Evolutionary conservation across 2,113 vertebrate genomes (phyloP), one percentile per base, ranked within the genome.

Genomic region (Pygoscelis adeliae): DNA sequence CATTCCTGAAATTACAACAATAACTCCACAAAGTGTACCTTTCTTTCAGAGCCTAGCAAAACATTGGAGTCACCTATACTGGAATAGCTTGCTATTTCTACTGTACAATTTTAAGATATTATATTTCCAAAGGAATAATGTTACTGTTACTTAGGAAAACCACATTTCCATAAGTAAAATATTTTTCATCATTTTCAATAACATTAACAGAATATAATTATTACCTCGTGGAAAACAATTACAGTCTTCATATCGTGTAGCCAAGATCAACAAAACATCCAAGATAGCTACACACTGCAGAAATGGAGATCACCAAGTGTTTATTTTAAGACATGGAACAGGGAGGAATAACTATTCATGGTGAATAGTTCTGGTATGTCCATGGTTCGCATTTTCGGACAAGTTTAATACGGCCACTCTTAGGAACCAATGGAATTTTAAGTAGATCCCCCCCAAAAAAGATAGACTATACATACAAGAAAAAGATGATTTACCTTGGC

Each of bases 1-100:
- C 81, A 83, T 34, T 89, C 26, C 70, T 58, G 76, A 92, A 92
- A 96, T 86, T 83, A 93, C 44, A 91, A 65, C 27, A 87, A 56
- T 59, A 94, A 67, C 50, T 74, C 72, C 42, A 78, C 27, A 40
- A 79, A 61, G 52, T 8, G 23, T 44, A 61, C 26, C 13, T 87
- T 25, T 82, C 74, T 80, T 62, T 32, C 19, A 50, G 23, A 94
- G 22, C 13, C 61, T 61, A 55, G 49, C 36, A 89, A 85, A 89
- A 76, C n/a, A 91, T 1, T 72, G n/a, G 62, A 77, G 90, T 62
- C 26, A 47, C 36, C 55, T 53, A 15, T 17, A 22, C 19, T 38
- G 32, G 21, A 96, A 66, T 7, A 70, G 36, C 11, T 93, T 93
- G 44, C 34, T 71, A 49, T 52, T 86, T 78, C 52, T 61, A 56